A percentile compares a stretch with the other conserved stretches of the same genome.
These are phyloP conservation scores for Salvelinus fontinalis DNA, from an alignment of 2,113 vertebrate species.

Conservation along the genomic window DNA sequence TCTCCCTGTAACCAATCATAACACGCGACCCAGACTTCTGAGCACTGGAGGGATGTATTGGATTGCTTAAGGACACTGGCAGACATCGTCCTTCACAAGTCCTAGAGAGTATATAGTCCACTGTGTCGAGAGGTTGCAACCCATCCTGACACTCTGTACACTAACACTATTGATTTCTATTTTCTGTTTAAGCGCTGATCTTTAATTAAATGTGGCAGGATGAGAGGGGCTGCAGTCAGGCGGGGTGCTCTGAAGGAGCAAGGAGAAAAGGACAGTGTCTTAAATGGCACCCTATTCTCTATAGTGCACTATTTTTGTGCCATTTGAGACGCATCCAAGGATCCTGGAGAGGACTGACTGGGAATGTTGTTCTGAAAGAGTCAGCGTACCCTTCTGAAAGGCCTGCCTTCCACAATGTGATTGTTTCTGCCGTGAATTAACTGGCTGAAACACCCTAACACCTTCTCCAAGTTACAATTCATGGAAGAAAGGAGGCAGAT, in stretches of 20 bases:
- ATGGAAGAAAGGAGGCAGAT: constrained; percentile 1
- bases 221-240: neutral
- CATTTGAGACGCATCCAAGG: too few species aligned
- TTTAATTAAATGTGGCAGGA: neutral
- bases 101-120: neutral
- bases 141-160: neutral
- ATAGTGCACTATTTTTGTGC: too few species aligned
- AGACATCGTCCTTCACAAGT: neutral
- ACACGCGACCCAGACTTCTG: neutral
- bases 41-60: neutral
- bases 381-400: neutral
- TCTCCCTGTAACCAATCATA: neutral
- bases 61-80: neutral
- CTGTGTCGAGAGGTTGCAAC: neutral
- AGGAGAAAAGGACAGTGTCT: neutral
- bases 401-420: neutral
- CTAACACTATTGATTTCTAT: constrained; percentile 9
- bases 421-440: neutral
- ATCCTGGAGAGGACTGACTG: neutral
- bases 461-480: neutral
- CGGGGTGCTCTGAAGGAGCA: neutral
- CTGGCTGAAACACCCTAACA: neutral
- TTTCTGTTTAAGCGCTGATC: neutral
- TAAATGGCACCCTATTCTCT: too few species aligned
- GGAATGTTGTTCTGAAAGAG: neutral